Evolutionary conservation across 1,140 invertebrate genomes (phyloP).

Genomic region (Cherax quadricarinatus): DNA sequence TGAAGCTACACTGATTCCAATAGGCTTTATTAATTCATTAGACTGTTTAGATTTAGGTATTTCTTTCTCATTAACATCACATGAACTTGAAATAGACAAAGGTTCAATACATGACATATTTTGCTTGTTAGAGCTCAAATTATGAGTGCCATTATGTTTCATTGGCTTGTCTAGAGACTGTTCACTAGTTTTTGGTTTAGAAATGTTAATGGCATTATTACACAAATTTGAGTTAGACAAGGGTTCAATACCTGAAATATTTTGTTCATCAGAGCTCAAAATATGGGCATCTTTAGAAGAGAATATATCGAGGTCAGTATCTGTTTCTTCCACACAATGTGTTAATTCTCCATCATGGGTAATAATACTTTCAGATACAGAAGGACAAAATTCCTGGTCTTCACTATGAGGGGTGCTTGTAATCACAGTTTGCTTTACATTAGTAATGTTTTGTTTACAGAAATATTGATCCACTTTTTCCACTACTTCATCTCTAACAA

Average conservation of each 20-base stretch:
- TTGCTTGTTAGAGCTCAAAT: neutral
- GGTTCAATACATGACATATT: constrained; percentile 1
- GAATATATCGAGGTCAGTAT: neutral
- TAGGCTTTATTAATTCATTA: neutral
- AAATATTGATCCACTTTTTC: neutral
- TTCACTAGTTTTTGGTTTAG: neutral
- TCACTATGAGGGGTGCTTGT: constrained; percentile 23
- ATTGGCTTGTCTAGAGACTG: neutral
- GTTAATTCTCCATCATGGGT: neutral
- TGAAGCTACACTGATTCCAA: neutral
- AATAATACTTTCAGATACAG: constrained; percentile 24
- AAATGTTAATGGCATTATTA: neutral
- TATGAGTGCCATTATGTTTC: neutral
- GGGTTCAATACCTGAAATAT: constrained; percentile 5
- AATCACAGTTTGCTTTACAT: neutral
- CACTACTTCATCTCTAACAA: neutral
- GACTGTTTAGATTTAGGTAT: too few relatives aligned
- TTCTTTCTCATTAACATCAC: neutral
- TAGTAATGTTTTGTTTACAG: neutral
- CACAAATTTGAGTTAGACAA: neutral
- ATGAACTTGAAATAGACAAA: neutral
- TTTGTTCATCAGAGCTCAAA: neutral
- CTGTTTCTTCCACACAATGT: neutral
- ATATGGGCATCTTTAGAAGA: neutral
- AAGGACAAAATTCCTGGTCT: constrained; percentile 13